phyloP scores from a whole-genome alignment of 2,113 vertebrate genomes.

The Tyto alba region DNA sequence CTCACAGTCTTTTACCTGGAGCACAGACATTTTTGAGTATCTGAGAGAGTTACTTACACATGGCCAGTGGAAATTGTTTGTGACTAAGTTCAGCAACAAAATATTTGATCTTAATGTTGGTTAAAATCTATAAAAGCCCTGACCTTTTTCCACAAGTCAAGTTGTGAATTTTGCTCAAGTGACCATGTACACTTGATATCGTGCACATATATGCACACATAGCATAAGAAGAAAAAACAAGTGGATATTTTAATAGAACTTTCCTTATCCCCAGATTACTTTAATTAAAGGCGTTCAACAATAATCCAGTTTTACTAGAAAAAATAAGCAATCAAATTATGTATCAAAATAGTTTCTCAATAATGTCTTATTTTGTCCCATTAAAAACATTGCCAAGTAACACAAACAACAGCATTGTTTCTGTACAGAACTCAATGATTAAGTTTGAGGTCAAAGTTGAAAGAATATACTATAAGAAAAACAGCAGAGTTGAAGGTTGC shows the following conservation, averaged over 20 bases:
- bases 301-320: not conserved
- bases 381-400: not conserved
- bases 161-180: not conserved
- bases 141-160: not conserved
- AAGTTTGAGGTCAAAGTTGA: not conserved
- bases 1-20: not conserved
- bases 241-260: not conserved
- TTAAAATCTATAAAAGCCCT: not conserved
- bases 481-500: not conserved
- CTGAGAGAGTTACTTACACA: not conserved
- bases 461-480: not conserved
- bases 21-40: not conserved
- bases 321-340: not conserved
- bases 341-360: not conserved
- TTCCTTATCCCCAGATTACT: not conserved
- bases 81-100: not conserved
- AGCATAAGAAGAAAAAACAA: not conserved
- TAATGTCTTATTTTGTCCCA: not conserved
- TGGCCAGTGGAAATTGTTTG: not conserved
- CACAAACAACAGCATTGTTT: not conserved
- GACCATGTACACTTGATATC: too few species aligned
- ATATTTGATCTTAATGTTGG: not conserved
- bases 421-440: not conserved
- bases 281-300: not conserved
- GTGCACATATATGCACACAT: not conserved